Conservation (phyloP, 2,797 vertebrate species). For the Alosa sapidissima region DNA sequence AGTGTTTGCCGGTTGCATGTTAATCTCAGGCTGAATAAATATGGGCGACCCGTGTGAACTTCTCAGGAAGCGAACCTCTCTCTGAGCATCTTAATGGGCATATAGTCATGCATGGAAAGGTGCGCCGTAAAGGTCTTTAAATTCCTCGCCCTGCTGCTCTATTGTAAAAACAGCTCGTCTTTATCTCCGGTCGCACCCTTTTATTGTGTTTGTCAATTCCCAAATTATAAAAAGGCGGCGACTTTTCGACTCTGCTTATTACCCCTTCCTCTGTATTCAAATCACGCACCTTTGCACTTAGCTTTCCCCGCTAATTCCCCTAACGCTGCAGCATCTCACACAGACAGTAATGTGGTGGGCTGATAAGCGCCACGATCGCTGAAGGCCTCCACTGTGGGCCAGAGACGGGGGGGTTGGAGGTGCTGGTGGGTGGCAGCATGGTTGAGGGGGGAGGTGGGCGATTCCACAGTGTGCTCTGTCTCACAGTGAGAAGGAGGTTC, state of each 20-base stretch:
- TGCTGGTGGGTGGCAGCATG: background rate
- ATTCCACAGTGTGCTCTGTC: constrained; percentile 51
- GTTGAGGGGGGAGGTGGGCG: constrained; percentile 29
- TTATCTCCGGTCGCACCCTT: background rate
- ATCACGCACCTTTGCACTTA: constrained; percentile 24
- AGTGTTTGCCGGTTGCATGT: background rate
- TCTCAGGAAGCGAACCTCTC: background rate
- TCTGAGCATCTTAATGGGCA: background rate
- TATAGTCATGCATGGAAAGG: background rate
- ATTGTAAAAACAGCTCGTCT: background rate
- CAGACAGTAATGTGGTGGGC: constrained; percentile 39
- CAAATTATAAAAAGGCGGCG: background rate
- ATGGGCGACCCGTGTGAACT: background rate
- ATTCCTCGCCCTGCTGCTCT: background rate
- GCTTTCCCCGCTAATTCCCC: constrained; percentile 40
- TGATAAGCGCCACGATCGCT: constrained; percentile 50
- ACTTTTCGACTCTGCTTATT: background rate
- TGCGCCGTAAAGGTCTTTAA: background rate
- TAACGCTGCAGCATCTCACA: constrained; percentile 17
- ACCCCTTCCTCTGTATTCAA: background rate
- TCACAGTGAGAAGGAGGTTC: constrained; percentile 54
- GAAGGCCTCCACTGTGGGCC: constrained; percentile 33
- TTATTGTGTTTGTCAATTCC: constrained; percentile 4
- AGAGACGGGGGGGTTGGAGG: constrained; percentile 3
- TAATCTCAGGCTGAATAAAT: constrained; percentile 4